Conservation (phyloP, 2,888 invertebrate genomes). For the Loripinus fragilis region DNA sequence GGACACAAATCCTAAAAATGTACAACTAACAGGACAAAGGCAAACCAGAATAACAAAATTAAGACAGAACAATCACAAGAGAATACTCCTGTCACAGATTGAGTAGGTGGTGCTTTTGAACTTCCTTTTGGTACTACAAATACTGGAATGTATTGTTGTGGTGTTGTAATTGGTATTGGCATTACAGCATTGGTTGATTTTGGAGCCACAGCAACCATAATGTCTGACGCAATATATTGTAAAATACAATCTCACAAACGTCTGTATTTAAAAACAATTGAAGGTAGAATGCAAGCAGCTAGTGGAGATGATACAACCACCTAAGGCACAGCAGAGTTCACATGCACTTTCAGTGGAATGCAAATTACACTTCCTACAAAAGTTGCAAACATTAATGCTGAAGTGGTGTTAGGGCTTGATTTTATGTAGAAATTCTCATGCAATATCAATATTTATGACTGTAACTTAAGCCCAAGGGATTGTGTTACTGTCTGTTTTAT, state of each 20-base stretch:
- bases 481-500: too few relatives aligned
- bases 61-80: not conserved
- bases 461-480: not conserved
- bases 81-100: too few relatives aligned
- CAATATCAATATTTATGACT: not conserved
- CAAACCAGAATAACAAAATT: not conserved
- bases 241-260: not conserved
- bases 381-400: conserved; percentile 8
- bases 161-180: not conserved
- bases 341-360: not conserved
- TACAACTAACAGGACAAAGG: not conserved
- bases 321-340: not conserved
- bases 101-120: not conserved
- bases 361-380: not conserved
- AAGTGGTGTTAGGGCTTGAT: not conserved
- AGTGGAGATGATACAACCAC: not conserved
- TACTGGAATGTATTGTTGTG: not conserved
- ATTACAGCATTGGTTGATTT: not conserved
- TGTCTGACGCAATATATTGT: not conserved
- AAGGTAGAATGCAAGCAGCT: not conserved
- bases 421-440: not conserved
- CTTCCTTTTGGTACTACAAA: not conserved
- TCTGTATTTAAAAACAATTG: not conserved
- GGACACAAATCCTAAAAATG: not conserved
- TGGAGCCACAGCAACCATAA: too few relatives aligned